A percentile compares a stretch with the other conserved stretches of the same genome.
phyloP scores from a whole-genome alignment of 2,888 invertebrate genomes.

The Melanophora roralis region DNA sequence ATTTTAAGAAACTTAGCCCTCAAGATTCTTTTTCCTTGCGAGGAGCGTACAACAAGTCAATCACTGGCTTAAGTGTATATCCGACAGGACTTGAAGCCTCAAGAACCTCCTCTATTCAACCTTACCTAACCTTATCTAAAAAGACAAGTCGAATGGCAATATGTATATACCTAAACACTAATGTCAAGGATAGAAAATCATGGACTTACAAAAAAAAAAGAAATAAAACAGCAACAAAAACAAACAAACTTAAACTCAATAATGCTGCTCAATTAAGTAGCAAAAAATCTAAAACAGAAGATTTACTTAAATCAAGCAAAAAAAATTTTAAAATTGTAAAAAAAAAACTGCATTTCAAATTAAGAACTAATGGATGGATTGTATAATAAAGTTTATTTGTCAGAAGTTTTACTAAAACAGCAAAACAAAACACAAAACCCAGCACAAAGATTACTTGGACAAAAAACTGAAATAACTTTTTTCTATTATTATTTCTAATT shows the following conservation, averaged over 20 bases:
- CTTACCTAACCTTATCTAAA: too few species aligned
- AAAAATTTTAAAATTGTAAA: background rate
- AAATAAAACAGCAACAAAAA: background rate
- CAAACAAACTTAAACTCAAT: background rate
- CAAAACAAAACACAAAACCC: background rate
- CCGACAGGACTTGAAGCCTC: too few species aligned
- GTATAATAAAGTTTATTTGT: conserved; percentile 57
- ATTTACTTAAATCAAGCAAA: background rate
- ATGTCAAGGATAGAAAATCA: too few species aligned
- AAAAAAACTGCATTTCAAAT: background rate
- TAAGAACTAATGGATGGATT: conserved; percentile 13
- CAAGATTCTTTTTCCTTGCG: too few species aligned
- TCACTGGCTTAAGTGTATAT: too few species aligned
- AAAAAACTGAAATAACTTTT: conserved; percentile 28
- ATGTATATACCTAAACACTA: too few species aligned
- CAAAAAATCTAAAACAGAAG: background rate
- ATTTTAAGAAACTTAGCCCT: too few species aligned
- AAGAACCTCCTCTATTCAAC: too few species aligned
- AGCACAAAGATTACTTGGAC: too few species aligned
- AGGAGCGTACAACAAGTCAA: too few species aligned
- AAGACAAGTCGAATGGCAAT: too few species aligned
- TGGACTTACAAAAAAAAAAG: background rate
- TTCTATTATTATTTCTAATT: background rate
- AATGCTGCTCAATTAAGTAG: background rate
- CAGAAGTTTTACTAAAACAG: conserved; percentile 11